These are phyloP conservation scores for Tachypleus tridentatus DNA, from an alignment of 1,140 invertebrate species.

Conservation along the genomic window DNA sequence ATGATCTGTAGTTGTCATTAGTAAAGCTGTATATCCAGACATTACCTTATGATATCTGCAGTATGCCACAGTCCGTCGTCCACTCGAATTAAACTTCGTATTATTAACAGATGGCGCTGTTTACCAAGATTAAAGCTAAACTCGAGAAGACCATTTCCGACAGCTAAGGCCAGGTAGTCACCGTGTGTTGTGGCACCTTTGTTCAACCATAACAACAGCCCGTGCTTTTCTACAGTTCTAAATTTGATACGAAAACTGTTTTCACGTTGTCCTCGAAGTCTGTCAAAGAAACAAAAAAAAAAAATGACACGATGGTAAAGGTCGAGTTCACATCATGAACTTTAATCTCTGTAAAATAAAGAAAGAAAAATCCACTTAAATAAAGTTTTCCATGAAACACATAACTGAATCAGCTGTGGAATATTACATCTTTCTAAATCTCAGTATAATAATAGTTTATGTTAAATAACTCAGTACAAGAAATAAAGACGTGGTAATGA, in stretches of 20 bases:
- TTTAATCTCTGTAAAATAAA: no score
- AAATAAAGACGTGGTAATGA: no score
- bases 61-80: constrained; percentile 61
- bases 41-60: constrained; percentile 38
- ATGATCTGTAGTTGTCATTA: no score
- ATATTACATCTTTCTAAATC: no score
- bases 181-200: constrained; percentile 37
- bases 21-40: no score
- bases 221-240: constrained; percentile 48
- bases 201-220: constrained; percentile 53
- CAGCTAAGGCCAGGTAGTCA: constrained; percentile 48
- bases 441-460: no score
- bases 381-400: no score
- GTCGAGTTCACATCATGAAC: no score
- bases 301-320: no score
- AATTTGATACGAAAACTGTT: constrained; percentile 58
- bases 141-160: constrained; percentile 46
- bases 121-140: constrained; percentile 50
- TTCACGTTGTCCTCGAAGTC: constrained; percentile 43
- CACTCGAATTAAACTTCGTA: constrained; percentile 41
- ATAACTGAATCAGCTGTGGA: no score
- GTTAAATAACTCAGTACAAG: no score
- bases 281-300: background rate
- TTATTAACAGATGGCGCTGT: constrained; percentile 39
- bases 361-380: no score